phyloP scores from a whole-genome alignment of 2,888 invertebrate species.

The Xanthorhoe spadicearia region DNA sequence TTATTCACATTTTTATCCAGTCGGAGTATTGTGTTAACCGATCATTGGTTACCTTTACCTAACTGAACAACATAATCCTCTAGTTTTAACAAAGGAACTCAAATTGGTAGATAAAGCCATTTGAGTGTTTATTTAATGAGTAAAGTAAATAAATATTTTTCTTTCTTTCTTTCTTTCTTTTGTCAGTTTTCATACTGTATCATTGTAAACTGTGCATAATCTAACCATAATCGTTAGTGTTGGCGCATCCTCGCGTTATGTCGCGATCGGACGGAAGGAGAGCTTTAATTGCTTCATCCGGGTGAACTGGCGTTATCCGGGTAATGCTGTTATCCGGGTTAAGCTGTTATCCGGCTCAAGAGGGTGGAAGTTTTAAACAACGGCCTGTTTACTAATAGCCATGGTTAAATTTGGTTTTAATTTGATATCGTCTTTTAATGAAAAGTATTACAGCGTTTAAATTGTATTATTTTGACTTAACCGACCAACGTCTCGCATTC shows the following conservation, averaged over 20 bases:
- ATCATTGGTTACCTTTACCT: too few relatives aligned
- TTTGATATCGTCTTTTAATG: not conserved
- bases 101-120: too few relatives aligned
- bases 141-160: too few relatives aligned
- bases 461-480: not conserved
- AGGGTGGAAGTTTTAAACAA: slow-evolving; percentile 13
- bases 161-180: too few relatives aligned
- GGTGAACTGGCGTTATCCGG: slow-evolving; percentile 14
- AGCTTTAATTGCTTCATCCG: slow-evolving; percentile 61
- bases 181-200: slow-evolving; percentile 28
- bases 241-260: slow-evolving; percentile 43
- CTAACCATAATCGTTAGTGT: slow-evolving; percentile 54
- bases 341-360: not conserved
- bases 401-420: not conserved
- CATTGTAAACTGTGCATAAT: slow-evolving; percentile 19
- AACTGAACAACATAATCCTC: too few relatives aligned
- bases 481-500: too few relatives aligned
- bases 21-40: too few relatives aligned
- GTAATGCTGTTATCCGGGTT: slow-evolving; percentile 13
- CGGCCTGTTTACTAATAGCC: not conserved
- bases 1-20: too few relatives aligned
- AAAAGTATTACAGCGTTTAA: not conserved
- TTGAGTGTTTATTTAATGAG: too few relatives aligned
- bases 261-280: slow-evolving; percentile 50
- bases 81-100: too few relatives aligned